Conservation (phyloP, 23 tunicate species). For the Clavelina lepadiformis region DNA sequence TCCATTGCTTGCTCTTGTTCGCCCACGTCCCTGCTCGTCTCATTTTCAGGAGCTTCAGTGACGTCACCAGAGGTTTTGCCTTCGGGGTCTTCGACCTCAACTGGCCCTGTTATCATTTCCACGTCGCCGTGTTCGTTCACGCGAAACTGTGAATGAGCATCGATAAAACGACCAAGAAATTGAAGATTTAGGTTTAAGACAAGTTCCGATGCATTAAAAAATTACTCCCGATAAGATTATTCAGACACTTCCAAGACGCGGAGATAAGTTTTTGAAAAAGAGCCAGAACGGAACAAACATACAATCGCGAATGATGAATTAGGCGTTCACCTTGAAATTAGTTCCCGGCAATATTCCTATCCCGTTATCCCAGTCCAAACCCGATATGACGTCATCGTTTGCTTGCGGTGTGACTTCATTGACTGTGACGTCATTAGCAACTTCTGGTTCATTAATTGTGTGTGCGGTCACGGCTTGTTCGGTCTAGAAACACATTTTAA, state of each 20-base stretch:
- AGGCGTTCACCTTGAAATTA: constrained; percentile 36
- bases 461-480: background rate
- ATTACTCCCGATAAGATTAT: too few species aligned
- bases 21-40: background rate
- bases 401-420: background rate
- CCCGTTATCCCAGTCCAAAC: constrained; percentile 15
- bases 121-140: constrained; percentile 49
- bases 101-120: constrained; percentile 19
- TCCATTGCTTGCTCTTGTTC: too few species aligned
- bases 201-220: too few species aligned
- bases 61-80: background rate
- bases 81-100: constrained; percentile 1
- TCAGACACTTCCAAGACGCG: too few species aligned
- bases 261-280: too few species aligned
- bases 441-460: background rate
- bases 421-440: background rate
- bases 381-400: constrained; percentile 8
- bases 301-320: too few species aligned
- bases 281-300: too few species aligned
- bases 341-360: constrained; percentile 31
- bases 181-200: background rate
- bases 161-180: background rate
- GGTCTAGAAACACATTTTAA: background rate
- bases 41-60: background rate
- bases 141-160: constrained; percentile 27